phyloP scores from a whole-genome alignment of 2,888 invertebrate species.

The Epinotia demarniana region DNA sequence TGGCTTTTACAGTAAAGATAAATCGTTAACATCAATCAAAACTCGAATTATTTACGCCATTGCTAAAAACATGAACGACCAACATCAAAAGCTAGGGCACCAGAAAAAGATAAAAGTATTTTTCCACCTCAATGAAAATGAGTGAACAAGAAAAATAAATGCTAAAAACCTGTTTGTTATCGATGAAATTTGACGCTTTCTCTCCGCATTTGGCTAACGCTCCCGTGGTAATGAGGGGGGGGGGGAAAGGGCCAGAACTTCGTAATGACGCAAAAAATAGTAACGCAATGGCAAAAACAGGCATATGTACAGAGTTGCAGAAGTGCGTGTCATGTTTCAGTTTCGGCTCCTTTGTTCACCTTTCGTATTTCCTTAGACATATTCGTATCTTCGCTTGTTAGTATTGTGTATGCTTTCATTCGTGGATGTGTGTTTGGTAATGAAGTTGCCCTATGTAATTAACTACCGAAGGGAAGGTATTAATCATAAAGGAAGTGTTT shows the following conservation, averaged over 20 bases:
- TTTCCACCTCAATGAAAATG: constrained; percentile 18
- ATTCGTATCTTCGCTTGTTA: background rate
- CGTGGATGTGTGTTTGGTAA: background rate
- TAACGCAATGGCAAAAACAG: constrained; percentile 8
- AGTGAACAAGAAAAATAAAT: constrained; percentile 3
- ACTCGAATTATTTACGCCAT: background rate
- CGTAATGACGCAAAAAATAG: constrained; percentile 35
- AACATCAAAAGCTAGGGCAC: background rate
- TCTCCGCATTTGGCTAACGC: background rate
- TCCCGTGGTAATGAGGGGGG: constrained; percentile 8
- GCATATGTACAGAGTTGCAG: constrained; percentile 3
- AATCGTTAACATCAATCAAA: background rate
- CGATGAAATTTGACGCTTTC: constrained; percentile 20
- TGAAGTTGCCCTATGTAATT: no score
- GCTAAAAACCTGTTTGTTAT: constrained; percentile 4
- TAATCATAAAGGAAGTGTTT: no score
- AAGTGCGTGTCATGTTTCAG: constrained; percentile 15
- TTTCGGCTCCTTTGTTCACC: constrained; percentile 1
- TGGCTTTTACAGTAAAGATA: background rate
- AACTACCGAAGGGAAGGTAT: no score
- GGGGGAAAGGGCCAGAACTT: constrained; percentile 2
- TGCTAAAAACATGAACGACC: background rate
- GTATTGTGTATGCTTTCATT: background rate
- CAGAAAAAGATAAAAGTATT: constrained; percentile 11
- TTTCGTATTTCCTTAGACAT: background rate